These are phyloP conservation scores for Sycophaga agraensis DNA, from an alignment of 1,140 invertebrate genomes.

Conservation along the genomic window DNA sequence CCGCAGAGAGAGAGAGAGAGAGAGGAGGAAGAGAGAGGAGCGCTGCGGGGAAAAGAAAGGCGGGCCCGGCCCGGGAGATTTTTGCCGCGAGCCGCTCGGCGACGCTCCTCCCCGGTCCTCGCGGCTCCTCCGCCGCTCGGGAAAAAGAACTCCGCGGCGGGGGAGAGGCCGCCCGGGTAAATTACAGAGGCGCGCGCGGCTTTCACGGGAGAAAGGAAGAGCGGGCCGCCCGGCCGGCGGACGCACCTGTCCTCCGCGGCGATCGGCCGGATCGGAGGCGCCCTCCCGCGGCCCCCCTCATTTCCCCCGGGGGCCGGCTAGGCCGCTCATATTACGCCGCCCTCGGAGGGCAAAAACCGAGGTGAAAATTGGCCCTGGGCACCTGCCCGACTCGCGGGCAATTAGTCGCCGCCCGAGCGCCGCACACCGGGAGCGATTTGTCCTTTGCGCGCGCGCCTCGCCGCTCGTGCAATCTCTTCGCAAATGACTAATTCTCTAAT, in stretches of 20 bases:
- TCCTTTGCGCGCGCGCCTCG: no score
- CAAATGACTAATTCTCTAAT: slow-evolving; percentile 24
- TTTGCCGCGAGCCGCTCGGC: background rate
- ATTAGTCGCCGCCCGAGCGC: no score
- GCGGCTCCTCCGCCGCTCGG: no score
- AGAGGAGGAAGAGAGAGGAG: no score
- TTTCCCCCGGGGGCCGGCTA: background rate
- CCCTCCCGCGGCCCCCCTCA: background rate
- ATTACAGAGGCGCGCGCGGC: slow-evolving; percentile 6
- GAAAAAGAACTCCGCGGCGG: no score
- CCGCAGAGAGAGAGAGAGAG: background rate
- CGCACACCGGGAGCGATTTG: background rate
- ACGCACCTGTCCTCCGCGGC: background rate
- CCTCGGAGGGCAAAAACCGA: no score
- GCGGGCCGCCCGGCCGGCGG: slow-evolving; percentile 14
- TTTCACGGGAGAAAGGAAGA: slow-evolving; percentile 14
- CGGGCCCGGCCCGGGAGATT: background rate
- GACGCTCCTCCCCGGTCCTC: no score
- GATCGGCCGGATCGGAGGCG: background rate
- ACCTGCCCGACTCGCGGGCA: no score
- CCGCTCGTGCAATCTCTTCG: no score
- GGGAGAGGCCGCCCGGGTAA: background rate
- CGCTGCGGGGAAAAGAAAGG: background rate
- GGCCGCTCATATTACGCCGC: no score
- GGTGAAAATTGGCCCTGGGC: no score